These are phyloP conservation scores for Pterocles burchelli DNA, from an alignment of 2,113 vertebrate species.

Conservation along the genomic window DNA sequence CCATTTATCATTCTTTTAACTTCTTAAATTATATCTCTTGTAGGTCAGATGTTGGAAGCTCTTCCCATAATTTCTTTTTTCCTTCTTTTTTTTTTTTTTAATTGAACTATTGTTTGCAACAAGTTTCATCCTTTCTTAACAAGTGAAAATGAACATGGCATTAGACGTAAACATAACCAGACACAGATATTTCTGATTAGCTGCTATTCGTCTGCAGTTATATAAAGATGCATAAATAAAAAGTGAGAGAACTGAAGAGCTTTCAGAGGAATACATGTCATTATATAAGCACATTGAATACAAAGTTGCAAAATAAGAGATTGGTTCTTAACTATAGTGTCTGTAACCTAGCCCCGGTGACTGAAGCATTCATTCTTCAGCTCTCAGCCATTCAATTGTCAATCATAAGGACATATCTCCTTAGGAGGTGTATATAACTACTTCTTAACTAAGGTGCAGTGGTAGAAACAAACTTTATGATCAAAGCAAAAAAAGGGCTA, in stretches of 20 bases:
- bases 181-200: not conserved
- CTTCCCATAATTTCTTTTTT: not conserved
- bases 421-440: not conserved
- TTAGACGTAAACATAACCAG: not conserved
- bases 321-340: not conserved
- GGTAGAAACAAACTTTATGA: not conserved
- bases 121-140: not conserved
- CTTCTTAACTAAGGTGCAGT: not conserved
- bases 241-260: not conserved
- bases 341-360: not conserved
- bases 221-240: not conserved
- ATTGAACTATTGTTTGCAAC: not conserved
- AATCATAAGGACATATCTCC: not conserved
- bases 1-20: not conserved
- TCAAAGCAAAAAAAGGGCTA: not conserved
- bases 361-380: not conserved
- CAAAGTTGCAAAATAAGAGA: not conserved
- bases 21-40: not conserved
- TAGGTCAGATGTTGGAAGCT: not conserved
- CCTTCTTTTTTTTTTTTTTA: not conserved
- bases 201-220: not conserved
- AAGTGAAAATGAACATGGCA: not conserved
- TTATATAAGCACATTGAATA: not conserved
- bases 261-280: not conserved
- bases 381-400: not conserved